phyloP scores from a whole-genome alignment of 2,888 invertebrate genomes.

The Drosophila suboccidentalis region DNA sequence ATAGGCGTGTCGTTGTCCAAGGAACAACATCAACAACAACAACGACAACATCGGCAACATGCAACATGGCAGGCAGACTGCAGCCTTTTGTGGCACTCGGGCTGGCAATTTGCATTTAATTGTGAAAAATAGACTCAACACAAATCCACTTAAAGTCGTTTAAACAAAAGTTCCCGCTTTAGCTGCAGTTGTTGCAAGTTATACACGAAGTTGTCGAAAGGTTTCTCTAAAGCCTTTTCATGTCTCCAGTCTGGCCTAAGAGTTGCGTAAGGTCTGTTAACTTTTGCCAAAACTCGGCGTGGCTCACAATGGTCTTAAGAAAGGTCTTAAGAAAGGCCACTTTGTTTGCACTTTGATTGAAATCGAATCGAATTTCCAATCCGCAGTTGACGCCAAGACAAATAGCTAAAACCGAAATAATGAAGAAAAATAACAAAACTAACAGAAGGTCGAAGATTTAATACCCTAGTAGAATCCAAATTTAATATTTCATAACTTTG shows the following conservation, averaged over 20 bases:
- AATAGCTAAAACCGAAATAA: constrained; percentile 34
- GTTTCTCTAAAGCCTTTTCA: constrained; percentile 20
- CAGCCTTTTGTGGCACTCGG: constrained; percentile 21
- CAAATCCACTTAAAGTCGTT: constrained; percentile 24
- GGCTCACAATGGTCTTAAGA: constrained; percentile 44
- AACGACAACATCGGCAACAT: constrained; percentile 24
- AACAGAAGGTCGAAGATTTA: not conserved
- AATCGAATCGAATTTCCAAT: constrained; percentile 60
- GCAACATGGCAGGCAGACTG: constrained; percentile 12
- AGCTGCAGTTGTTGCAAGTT: constrained; percentile 24
- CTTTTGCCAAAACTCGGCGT: constrained; percentile 44
- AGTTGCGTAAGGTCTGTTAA: constrained; percentile 45
- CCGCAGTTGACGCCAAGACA: constrained; percentile 28
- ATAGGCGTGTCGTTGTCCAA: constrained; percentile 36
- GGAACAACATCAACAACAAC: constrained; percentile 30
- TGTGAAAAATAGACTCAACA: constrained; percentile 45
- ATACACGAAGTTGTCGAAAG: constrained; percentile 18
- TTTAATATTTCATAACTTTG: no score
- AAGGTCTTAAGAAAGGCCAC: constrained; percentile 27
- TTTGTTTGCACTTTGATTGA: constrained; percentile 66
- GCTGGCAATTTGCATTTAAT: constrained; percentile 55
- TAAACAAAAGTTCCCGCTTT: constrained; percentile 19
- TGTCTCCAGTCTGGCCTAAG: constrained; percentile 1
- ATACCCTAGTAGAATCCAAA: no score
- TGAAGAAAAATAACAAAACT: not conserved